Percentiles rank a stretch among this genome's conserved stretches.
These are phyloP conservation scores for Heteromurus nitidus DNA, from an alignment of 2,888 invertebrate species.

Conservation along the genomic window DNA sequence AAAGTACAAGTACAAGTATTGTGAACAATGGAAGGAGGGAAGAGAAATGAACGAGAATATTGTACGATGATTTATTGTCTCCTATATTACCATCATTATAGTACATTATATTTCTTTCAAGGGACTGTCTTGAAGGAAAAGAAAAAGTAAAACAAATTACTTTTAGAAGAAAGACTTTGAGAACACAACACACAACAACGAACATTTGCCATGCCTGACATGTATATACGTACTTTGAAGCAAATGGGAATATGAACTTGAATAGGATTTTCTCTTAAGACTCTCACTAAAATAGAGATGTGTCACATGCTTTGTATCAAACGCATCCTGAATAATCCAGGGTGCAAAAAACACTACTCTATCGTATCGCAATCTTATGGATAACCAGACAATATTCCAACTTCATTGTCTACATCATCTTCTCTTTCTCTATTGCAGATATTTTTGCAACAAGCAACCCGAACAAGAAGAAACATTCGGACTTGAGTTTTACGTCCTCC, in stretches of 20 bases:
- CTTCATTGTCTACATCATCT: too few species aligned
- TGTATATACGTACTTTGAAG: background rate
- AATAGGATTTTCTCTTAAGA: conserved; percentile 15
- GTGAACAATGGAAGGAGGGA: background rate
- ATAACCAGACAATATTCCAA: background rate
- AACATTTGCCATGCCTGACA: too few species aligned
- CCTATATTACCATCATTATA: conserved; percentile 13
- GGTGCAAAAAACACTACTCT: too few species aligned
- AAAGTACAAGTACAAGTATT: too few species aligned
- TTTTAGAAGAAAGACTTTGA: background rate
- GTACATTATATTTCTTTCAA: background rate
- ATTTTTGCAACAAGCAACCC: background rate
- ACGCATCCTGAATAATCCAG: background rate
- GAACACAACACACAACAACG: too few species aligned
- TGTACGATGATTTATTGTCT: background rate
- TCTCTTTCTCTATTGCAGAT: background rate
- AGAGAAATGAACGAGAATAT: too few species aligned
- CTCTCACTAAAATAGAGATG: background rate
- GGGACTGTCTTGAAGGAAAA: background rate
- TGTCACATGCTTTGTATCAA: background rate
- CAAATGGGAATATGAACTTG: background rate
- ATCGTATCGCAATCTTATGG: background rate
- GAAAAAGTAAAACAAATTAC: conserved; percentile 3
- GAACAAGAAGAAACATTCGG: background rate
- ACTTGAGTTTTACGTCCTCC: background rate